Evolutionary conservation across 2,888 invertebrate genomes (phyloP), one percentile per base, ranked within the genome.

Genomic region (Agonopterix arenella): DNA sequence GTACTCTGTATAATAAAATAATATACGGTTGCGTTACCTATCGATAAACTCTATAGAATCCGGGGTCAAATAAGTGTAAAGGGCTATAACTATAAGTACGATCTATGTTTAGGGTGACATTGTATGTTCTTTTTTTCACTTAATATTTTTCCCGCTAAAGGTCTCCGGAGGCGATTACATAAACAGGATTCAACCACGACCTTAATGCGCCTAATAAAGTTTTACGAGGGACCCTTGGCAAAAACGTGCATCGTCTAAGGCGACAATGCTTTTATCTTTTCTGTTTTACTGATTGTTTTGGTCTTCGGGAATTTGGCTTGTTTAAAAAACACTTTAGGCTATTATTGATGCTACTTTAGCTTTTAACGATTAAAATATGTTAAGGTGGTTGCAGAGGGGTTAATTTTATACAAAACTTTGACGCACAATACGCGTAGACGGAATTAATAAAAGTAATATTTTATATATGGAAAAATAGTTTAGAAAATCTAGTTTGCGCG

Each of bases 131-230:
- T 81, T 84, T n/a, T 84, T 86, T 84, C 85, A 88, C 84, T 86
- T 84, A 85, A 86, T 88, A 86, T 88, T 86, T 86, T 84, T 79
- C 77, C 73, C 77, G 77, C 66, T 80, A 83, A 83, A 85, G 85
- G 84, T 85, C 82, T 80, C 86, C 73, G 72, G 74, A 78, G 84
- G 80, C 84, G 86, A 88, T 89, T 89, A 89, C 88, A 88, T 86
- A 88, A 86, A 88, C 86, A 88, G 85, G 86, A 86, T 85, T 84
- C 86, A 85, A 86, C 86, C 84, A 80, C 84, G 85, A 85, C 85
- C 88, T 84, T 88, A 86, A 88, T 86, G 84, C 80, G 82, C 73
- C 84, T 88, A 88, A 88, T 88, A 88, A 88, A 88, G 85, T 86
- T 88, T 88, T 86, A 88, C 82, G 88, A 85, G 70, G 75, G 81